Evolutionary conservation across 2,888 invertebrate species (phyloP), one percentile per base, ranked within the genome.

Genomic region (Lamproptera curius): DNA sequence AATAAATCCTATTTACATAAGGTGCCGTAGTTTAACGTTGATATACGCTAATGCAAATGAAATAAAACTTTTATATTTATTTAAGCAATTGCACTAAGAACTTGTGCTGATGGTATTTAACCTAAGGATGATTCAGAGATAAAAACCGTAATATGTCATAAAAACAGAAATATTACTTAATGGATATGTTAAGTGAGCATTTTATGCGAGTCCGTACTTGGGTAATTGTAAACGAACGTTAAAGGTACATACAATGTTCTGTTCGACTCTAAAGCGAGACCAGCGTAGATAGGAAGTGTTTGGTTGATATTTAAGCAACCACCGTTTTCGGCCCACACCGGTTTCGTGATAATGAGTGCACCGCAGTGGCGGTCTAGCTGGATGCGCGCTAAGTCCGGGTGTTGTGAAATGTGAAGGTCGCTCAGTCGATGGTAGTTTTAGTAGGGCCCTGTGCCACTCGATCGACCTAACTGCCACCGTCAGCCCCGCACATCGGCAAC

Each of bases 351-450:
- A 70, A 62, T 57, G 58, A 67, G 61, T 70, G 65, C 67, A 67
- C 59, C 50, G 57, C 61, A 61, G 55, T 57, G 48, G 65, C 23
- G n/a, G 58, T 52, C 50, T 53, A 68, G 67, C 71, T 78, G 80
- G 84, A 83, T 82, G 82, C 64, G 62, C 77, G 73, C 74, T 75
- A 84, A 82, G 83, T 87, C 86, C 86, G 86, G 86, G 84, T 86
- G 67, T 78, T 74, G 76, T 73, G 67, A 85, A 87, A 87, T 87
- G 86, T 83, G 86, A 87, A 87, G 86, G 86, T 72, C 85, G 68
- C 58, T 44, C 62, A n/a, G 73, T 71, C 76, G 78, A 80, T 76
- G 74, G 80, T 79, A 73, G 69, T 74, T 76, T 73, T 70, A 71
- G 67, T 72, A 76, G 67, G 76, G 81, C 84, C 85, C 82, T 81